Conservation (phyloP, 2,797 vertebrate genomes). For the Galaxias olidus region DNA sequence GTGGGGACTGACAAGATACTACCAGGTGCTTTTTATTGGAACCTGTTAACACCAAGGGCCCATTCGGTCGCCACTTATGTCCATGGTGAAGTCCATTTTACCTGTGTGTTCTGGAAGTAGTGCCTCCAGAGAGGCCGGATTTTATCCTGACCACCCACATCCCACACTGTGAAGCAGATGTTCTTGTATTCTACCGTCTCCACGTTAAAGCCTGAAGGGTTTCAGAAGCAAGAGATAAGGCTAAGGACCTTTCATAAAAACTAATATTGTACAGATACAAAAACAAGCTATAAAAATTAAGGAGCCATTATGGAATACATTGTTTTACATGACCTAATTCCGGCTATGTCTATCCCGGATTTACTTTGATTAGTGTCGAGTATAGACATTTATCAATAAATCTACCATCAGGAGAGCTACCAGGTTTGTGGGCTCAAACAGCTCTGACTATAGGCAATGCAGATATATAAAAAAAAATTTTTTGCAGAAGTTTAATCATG, state of each 20-base stretch:
- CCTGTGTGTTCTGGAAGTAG: constrained; percentile 91
- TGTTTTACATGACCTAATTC: neutral
- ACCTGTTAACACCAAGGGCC: no score
- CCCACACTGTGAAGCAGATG: constrained; percentile 90
- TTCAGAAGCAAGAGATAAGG: neutral
- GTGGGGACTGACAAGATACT: no score
- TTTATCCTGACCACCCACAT: constrained; percentile 89
- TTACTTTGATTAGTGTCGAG: neutral
- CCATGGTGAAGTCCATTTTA: constrained; percentile 28
- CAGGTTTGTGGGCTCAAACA: neutral
- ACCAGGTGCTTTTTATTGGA: no score
- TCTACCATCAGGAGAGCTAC: neutral
- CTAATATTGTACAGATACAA: neutral
- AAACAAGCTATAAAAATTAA: neutral
- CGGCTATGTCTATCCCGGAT: neutral
- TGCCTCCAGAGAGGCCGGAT: constrained; percentile 89
- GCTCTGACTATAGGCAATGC: neutral
- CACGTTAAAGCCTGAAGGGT: constrained; percentile 82
- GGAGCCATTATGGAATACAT: neutral
- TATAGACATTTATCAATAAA: constrained; percentile 8
- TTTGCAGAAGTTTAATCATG: neutral
- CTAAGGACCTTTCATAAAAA: neutral
- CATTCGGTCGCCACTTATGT: no score
- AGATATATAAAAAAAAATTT: neutral
- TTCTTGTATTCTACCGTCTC: constrained; percentile 91